Evolutionary conservation across 2,888 invertebrate species (phyloP).

Genomic region (Perithous albicinctus): DNA sequence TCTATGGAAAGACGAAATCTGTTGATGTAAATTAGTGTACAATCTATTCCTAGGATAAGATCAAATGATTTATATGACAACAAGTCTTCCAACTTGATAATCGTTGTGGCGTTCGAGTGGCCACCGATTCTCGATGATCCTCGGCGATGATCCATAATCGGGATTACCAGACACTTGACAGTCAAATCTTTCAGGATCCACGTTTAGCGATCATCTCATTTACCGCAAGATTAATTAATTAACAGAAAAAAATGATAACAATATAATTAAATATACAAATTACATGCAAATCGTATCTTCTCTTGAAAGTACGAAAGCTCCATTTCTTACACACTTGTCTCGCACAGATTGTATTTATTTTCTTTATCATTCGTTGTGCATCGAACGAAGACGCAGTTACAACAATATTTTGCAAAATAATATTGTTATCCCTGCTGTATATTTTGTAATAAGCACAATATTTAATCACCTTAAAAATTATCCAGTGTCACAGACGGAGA

Average conservation of each 20-base stretch:
- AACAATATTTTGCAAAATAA: conserved; percentile 25
- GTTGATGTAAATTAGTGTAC: background rate
- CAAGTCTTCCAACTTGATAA: conserved; percentile 55
- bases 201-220: conserved; percentile 38
- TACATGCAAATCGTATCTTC: conserved; percentile 44
- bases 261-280: no score
- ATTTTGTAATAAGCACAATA: conserved; percentile 4
- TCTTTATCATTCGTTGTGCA: background rate
- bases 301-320: background rate
- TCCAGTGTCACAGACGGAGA: background rate
- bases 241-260: background rate
- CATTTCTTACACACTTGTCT: conserved; percentile 8
- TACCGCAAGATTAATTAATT: conserved; percentile 34
- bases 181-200: background rate
- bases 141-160: conserved; percentile 30
- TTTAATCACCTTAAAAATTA: background rate
- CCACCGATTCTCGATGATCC: conserved; percentile 47
- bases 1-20: no score
- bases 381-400: conserved; percentile 18
- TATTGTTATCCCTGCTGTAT: conserved; percentile 37
- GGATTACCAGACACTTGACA: conserved; percentile 26
- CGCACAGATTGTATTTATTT: conserved; percentile 23
- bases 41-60: background rate
- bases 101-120: conserved; percentile 54
- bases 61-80: conserved; percentile 13